Evolutionary conservation across 2,888 invertebrate genomes (phyloP).

Genomic region (Aporophyla lueneburgensis): DNA sequence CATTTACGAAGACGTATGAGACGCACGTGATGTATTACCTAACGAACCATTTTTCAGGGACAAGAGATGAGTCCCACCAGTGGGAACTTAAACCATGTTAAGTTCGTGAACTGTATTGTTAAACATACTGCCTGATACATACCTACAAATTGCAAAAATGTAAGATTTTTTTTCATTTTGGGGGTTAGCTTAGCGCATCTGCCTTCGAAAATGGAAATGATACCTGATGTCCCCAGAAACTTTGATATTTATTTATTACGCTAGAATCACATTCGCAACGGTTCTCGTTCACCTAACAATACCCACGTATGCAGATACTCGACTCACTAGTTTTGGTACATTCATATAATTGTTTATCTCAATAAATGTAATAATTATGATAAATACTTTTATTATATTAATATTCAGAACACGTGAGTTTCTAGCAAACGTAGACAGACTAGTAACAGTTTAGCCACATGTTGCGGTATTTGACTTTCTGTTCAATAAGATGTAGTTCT

Average conservation of each 20-base stretch:
- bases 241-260: no score
- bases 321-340: no score
- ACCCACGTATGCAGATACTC: background rate
- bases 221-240: no score
- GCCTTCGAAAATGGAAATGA: no score
- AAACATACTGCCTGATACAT: no score
- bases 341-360: no score
- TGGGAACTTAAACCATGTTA: background rate
- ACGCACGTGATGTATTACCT: conserved; percentile 10
- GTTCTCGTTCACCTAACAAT: conserved; percentile 2
- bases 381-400: background rate
- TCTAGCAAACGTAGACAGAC: background rate
- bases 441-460: conserved; percentile 3
- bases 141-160: no score
- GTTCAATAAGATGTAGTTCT: background rate
- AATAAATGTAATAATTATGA: no score
- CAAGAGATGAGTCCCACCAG: background rate
- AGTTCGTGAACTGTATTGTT: no score
- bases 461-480: conserved; percentile 6
- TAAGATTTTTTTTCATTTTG: no score
- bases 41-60: background rate
- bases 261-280: background rate
- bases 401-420: conserved; percentile 3
- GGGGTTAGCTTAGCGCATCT: no score
- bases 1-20: background rate